Evolutionary conservation across 2,797 vertebrate genomes (phyloP), one percentile per base, ranked within the genome.

Genomic region (Remorina albescens): DNA sequence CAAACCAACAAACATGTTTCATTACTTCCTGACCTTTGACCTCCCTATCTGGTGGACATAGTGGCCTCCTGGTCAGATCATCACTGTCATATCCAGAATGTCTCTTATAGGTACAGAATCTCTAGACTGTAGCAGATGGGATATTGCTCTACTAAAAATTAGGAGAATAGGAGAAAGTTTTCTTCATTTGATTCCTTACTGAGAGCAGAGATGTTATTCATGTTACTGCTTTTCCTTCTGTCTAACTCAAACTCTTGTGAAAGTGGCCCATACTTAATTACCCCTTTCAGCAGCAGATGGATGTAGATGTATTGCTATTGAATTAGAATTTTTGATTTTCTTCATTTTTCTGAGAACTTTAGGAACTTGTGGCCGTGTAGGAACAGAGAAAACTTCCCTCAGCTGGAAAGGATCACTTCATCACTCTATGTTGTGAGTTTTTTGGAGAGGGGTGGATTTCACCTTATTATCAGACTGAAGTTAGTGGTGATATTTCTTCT

Each of bases 11-110:
- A 9, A 42, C 16, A 75, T 2, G 8, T 44, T 25, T 23, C 1
- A 8, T 53, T 18, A 51, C 19, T 57, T 13, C 13, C 44, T 65
- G 41, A 84, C 76, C 81, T 84, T 64, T 77, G 68, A 82, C 69
- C 75, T 74, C 36, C 16, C 2, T 0, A 30, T 67, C 25, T 54
- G 41, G 49, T 6, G 8, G 15, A 21, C 59, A 42, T 25, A 1
- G 6, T 26, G 44, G 5, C 10, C 56, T 55, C 12, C 0, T 34
- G 15, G 26, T 39, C 23, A n/a, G 50, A 10, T 16, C 2, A 30
- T 30, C 30, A 19, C 19, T 4, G 7, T 32, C 11, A 19, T 51
- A 32, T 32, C 8, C 37, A 3, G 3, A 9, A 28, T 26, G 23
- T 56, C 15, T 37, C 18, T 67, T 30, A 10, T 10, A 41, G 28